Evolutionary conservation across 2,113 vertebrate species (phyloP).

Genomic region (Sapajus apella): DNA sequence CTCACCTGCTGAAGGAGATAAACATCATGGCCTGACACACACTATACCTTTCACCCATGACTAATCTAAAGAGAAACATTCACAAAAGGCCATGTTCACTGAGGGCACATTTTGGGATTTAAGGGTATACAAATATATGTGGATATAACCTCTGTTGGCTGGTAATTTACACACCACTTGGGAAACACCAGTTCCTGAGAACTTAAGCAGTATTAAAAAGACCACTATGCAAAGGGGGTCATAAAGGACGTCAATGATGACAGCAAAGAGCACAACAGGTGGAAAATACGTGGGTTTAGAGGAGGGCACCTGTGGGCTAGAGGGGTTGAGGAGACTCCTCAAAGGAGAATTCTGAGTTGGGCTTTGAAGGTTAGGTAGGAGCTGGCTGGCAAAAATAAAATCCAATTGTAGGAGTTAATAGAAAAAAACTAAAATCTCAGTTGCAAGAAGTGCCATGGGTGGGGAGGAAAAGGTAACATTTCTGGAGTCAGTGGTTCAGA

Average conservation of each 20-base stretch:
- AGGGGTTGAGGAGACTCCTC: not conserved
- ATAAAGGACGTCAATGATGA: not conserved
- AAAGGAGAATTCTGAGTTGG: not conserved
- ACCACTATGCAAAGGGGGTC: fast-evolving
- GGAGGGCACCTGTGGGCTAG: too few relatives aligned
- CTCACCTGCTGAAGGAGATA: not conserved
- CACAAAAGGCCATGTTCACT: not conserved
- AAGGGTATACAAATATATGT: not conserved
- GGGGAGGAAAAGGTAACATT: not conserved
- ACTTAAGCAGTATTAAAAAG: not conserved
- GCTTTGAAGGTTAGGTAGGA: not conserved
- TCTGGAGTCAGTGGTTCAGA: not conserved
- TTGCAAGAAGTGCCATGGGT: not conserved
- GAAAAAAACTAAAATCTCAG: not conserved
- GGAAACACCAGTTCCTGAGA: not conserved
- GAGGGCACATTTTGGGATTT: not conserved
- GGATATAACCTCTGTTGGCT: not conserved
- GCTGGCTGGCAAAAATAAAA: not conserved
- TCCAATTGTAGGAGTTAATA: not conserved
- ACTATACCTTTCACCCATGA: not conserved
- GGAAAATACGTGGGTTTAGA: not conserved
- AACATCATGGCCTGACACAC: not conserved
- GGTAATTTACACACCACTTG: not conserved
- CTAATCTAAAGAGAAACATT: not conserved
- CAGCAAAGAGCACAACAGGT: not conserved